These are phyloP conservation scores for Tenebrosternarchus preto DNA, from an alignment of 2,113 vertebrate genomes.

Conservation along the genomic window DNA sequence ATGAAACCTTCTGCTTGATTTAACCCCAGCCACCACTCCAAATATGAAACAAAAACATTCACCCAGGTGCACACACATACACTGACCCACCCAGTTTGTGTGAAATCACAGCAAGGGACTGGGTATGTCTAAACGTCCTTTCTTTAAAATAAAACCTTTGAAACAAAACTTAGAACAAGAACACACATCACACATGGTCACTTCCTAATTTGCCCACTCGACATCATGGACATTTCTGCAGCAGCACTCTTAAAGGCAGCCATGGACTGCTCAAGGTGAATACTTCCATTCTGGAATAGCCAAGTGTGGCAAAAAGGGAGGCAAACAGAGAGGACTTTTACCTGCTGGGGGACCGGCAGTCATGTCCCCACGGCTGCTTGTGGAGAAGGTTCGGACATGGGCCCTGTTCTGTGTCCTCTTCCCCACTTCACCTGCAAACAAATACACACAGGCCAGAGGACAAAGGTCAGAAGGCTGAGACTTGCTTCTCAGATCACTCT, in stretches of 20 bases:
- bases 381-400: constrained; percentile 17
- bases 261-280: not conserved
- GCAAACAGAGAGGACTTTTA: constrained; percentile 36
- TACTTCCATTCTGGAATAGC: not conserved
- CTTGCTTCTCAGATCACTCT: constrained; percentile 18
- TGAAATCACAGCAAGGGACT: not conserved
- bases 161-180: too few relatives aligned
- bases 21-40: not conserved
- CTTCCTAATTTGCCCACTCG: too few relatives aligned
- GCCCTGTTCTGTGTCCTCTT: constrained; percentile 3
- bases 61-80: not conserved
- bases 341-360: constrained; percentile 53
- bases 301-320: too few relatives aligned
- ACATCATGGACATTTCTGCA: too few relatives aligned
- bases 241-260: too few relatives aligned
- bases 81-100: not conserved
- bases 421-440: constrained; percentile 57
- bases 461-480: constrained; percentile 5
- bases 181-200: too few relatives aligned
- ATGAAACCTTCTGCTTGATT: constrained; percentile 3
- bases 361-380: constrained; percentile 53
- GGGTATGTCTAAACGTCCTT: not conserved
- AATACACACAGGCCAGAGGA: constrained; percentile 22
- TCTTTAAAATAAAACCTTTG: too few relatives aligned
- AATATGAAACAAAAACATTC: not conserved